Evolutionary conservation across 2,888 invertebrate genomes (phyloP), one percentile per base, ranked within the genome.

Genomic region (Drosophila sordidula): DNA sequence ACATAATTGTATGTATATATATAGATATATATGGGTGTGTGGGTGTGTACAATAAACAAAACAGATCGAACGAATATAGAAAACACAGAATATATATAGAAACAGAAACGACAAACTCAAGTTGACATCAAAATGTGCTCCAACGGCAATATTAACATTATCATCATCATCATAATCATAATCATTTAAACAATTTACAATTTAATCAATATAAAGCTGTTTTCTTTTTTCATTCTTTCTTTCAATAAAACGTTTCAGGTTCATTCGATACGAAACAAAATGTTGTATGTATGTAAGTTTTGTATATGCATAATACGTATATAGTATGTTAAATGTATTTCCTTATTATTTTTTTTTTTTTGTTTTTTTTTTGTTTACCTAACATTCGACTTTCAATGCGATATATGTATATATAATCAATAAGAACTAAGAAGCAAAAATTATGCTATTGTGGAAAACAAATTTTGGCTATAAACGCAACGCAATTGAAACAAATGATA

Each of bases 381-480:
- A 73, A 61, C 46, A 45, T 58, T 52, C 59, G 64, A 64, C 61
- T 55, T 65, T 51, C 52, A 51, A 73, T 62, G 57, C 67, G 34
- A 55, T 47, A 49, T 55, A 49, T 51, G 8, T n/a, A 22, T 41
- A 22, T 41, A 18, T 66, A 66, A 65, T 70, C 26, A 46, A 77
- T 79, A 70, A 83, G 39, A 87, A 78, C 81, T 81, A 83, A 80
- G 47, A 61, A 83, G 70, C 56, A 72, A 70, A 80, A 85, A 88
- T 87, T 84, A 87, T 79, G 68, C 88, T 88, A 85, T 65, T 62
- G 70, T 86, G 80, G 84, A 83, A 82, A 85, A 88, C 80, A 83
- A 85, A 86, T 87, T 88, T 83, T 79, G 82, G 87, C 83, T 88
- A 87, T 71, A 59, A 86, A 82, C 73, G 87, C 83, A 85, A 87